Base-by-base conservation (phyloP, 2,797 vertebrate genomes). In the Sebastes glaucus region DNA sequence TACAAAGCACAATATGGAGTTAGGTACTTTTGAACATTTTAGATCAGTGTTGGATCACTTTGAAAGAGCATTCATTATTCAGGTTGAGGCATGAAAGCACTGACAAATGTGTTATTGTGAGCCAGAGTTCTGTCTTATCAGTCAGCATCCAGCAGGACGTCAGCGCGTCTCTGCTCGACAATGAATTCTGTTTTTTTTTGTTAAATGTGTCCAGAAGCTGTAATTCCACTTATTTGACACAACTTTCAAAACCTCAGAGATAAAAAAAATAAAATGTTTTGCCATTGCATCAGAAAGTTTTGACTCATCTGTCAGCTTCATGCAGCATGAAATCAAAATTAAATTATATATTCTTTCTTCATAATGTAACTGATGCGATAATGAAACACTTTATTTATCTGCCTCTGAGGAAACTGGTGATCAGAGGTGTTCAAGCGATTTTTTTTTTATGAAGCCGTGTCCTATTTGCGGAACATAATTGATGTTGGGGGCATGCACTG, bases 41-140 rank as follows among this genome's bases (percentile, higher is more conserved):
- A 77, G n/a, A 72, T 71, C 33, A 30, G 18, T 11, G 8, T 18
- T 22, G 46, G 46, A 59, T 78, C 42, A 7, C 59, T 78, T 74
- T 84, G 60, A 87, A 70, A 60, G 32, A 55, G 23, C 42, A 57
- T 71, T 16, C n/a, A 25, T 78, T 49, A 77, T 81, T 66, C 62
- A 78, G 18, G 49, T 32, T n/a, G 57, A 68, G 20, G 57, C 61
- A 69, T 67, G n/a, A 66, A 76, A 77, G 32, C 23, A 22, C 8
- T 23, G 56, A 27, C 46, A 28, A 66, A n/a, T 71, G 27, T 59
- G 30, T 74, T 76, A 25, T 80, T 84, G 27, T n/a, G 55, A 87
- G 63, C 71, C 49, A 77, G 53, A 69, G 23, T 57, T 61, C 33
- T 73, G 49, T 85, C 78, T 63, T 70, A 71, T 69, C 80, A 69